Evolutionary conservation across 2,888 invertebrate genomes (phyloP), one percentile per base, ranked within the genome.

Genomic region (Synergus japonicus): DNA sequence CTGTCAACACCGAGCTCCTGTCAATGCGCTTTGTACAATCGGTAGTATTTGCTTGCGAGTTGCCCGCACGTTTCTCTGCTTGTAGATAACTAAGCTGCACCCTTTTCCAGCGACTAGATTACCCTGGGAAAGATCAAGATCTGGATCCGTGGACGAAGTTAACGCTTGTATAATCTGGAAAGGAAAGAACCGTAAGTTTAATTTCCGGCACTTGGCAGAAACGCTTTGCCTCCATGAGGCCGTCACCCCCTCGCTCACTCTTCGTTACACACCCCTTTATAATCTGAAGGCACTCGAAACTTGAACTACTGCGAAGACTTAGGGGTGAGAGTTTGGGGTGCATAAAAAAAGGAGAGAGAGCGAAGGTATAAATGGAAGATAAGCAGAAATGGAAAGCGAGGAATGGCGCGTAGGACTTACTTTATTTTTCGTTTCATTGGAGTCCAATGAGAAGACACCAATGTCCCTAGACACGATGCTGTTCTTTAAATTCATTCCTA

Each of bases 31-130:
- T 85, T 93, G 94, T 15, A 96, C 86, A 37, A 95, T 93, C 0
- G 96, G 95, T 79, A 96, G 91, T 83, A 96, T 94, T 87, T 96
- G 96, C 89, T 96, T 96, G 43, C 96, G 93, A 0, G 96, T 94
- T 0, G 94, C 94, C 65, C 93, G 92, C 0, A 94, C 88, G 87
- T 96, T 96, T 0, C 89, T 87, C 85, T 96, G 95, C 10, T 91
- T 91, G 86, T 94, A 94, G 85, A 94, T 94, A 10, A 88, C 84
- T 49, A 90, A 81, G 44, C 43, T 83, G 78, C 77, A 86, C 49
- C 81, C 84, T 76, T 87, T 85, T 49, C 83, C 79, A 46, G 78
- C 73, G 65, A 83, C 81, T 83, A 81, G 82, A 82, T 83, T 86
- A 67, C 78, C 81, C 76, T 84, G 84, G 69, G 82, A 85, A 81